Conservation (phyloP, 2,888 invertebrate genomes). For the Loripinus fragilis region DNA sequence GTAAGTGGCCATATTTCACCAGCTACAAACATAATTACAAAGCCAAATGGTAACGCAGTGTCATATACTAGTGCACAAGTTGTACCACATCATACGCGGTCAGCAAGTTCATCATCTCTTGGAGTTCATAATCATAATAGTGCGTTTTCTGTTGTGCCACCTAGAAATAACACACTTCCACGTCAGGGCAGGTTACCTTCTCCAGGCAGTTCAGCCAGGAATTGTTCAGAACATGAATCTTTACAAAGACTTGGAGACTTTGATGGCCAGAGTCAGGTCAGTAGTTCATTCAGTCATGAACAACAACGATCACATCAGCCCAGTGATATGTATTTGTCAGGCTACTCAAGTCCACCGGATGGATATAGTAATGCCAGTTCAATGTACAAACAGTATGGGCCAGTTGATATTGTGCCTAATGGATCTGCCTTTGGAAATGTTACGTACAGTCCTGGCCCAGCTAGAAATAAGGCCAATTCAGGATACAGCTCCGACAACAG, state of each 20-base stretch:
- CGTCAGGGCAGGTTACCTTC: conserved; percentile 62
- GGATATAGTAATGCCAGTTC: conserved; percentile 36
- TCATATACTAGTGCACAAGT: conserved; percentile 57
- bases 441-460: conserved; percentile 20
- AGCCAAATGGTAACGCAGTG: conserved; percentile 49
- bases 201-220: conserved; percentile 6
- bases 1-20: conserved; percentile 32
- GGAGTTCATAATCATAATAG: conserved; percentile 67
- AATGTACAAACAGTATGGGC: conserved; percentile 67
- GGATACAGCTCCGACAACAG: conserved; percentile 74
- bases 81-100: conserved; percentile 67
- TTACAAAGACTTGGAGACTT: conserved; percentile 71
- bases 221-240: conserved; percentile 36
- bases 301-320: conserved; percentile 48
- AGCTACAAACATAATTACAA: conserved; percentile 48
- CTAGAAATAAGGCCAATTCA: conserved; percentile 51
- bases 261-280: conserved; percentile 76
- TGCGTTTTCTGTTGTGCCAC: conserved; percentile 76
- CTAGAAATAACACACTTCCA: conserved; percentile 73
- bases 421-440: conserved; percentile 22
- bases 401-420: conserved; percentile 59
- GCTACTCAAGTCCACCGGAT: conserved; percentile 53
- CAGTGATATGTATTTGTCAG: conserved; percentile 52
- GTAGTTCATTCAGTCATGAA: conserved; percentile 61
- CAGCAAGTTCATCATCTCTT: conserved; percentile 73